Evolutionary conservation across 2,888 invertebrate species (phyloP).

Genomic region (Balanococcus diminutus): DNA sequence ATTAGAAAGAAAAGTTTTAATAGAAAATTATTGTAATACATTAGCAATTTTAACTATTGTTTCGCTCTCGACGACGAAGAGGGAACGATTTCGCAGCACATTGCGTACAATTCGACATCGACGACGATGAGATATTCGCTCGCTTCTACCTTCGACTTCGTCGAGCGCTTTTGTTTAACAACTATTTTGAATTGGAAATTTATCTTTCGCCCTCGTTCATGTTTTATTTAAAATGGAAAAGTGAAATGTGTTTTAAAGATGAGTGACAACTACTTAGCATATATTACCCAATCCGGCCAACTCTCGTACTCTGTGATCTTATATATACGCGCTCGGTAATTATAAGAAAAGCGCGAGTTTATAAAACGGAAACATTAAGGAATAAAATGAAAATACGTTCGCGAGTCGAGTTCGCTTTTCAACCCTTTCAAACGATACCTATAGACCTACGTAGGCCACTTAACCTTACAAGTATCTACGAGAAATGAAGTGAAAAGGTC

Average conservation of each 20-base stretch:
- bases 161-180: conserved; percentile 51
- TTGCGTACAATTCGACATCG: conserved; percentile 14
- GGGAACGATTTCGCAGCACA: conserved; percentile 21
- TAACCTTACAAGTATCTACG: neutral
- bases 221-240: conserved; percentile 54
- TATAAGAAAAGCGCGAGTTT: neutral
- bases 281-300: conserved; percentile 36
- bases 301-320: neutral
- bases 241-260: conserved; percentile 51
- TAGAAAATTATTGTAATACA: conserved; percentile 54
- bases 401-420: neutral
- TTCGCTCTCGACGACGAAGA: neutral
- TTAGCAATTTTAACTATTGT: conserved; percentile 52
- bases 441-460: neutral
- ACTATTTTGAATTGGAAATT: conserved; percentile 55
- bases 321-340: neutral
- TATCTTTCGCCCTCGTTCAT: conserved; percentile 51
- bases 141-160: conserved; percentile 33
- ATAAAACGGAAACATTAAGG: conserved; percentile 26
- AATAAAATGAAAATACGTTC: conserved; percentile 7
- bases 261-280: conserved; percentile 55
- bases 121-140: no score
- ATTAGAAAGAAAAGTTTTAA: conserved; percentile 51
- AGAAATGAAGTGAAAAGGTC: no score
- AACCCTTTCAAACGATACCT: neutral